Base-by-base conservation (phyloP, 2,888 invertebrate species). In the Nudaria mundana region DNA sequence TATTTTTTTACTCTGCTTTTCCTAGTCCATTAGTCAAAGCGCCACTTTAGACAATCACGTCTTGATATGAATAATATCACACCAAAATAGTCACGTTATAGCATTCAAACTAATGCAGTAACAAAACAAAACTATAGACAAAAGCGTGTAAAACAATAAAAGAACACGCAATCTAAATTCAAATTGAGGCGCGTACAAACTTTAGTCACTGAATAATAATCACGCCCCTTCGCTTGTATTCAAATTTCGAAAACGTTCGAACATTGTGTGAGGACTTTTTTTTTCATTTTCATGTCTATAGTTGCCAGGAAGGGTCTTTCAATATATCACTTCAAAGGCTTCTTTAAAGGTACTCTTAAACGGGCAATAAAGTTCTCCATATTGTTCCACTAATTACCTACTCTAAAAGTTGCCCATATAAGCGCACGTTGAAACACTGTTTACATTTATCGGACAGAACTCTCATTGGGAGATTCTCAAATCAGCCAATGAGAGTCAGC, bases 161-260 rank as follows among this genome's bases (percentile, higher is more conserved):
- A 63, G 66, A 65, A 74, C 75, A 71, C 56, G 74, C 75, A 78
- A 82, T 82, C 71, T 76, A 75, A 76, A 80, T 77, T 80, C 69
- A 60, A 76, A 79, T 76, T 75, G 71, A 74, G 69, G 64, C 66
- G 67, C 62, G 66, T 63, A 71, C 77, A 78, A 81, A 20, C 20
- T 20, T 82, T 75, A 75, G n/a, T n/a, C n/a, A n/a, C n/a, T n/a
- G 70, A 66, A 48, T 59, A n/a, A 67, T 63, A 68, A 68, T 78
- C 79, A 83, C 83, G 78, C 81, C 80, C 79, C 67, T 65, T 59
- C 74, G 69, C 68, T 80, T 81, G 76, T 82, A 83, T 83, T 85
- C 74, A 80, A 83, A 81, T 84, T 76, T 73, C 57, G 63, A 81
- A 71, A 68, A 61, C 66, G 52, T 49, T 52, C 52, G 59, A 54